Evolutionary conservation across 2,113 vertebrate species (phyloP).

Genomic region (Suncus etruscus): DNA sequence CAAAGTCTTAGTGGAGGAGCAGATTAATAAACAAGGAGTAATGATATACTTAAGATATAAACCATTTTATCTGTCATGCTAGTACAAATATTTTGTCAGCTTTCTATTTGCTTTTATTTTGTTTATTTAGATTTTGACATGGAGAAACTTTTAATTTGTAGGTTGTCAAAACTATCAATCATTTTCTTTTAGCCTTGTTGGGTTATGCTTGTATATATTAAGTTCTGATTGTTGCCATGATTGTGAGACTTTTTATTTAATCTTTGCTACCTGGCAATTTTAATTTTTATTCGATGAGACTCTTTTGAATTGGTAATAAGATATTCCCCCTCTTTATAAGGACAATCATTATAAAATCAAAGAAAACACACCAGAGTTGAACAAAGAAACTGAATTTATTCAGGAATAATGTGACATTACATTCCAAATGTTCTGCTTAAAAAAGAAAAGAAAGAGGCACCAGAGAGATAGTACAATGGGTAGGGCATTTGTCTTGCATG

Average conservation of each 20-base stretch:
- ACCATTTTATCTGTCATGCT: neutral
- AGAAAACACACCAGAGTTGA: constrained; percentile 45
- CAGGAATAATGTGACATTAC: constrained; percentile 10
- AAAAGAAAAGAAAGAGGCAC: neutral
- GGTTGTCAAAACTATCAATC: constrained; percentile 53
- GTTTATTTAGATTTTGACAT: constrained; percentile 51
- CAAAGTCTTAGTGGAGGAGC: neutral
- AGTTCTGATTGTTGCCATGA: constrained; percentile 1
- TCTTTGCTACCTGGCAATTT: constrained; percentile 39
- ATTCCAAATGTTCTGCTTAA: neutral
- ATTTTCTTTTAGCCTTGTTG: constrained; percentile 58
- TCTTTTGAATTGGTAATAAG: constrained; percentile 48
- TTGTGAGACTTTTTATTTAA: neutral
- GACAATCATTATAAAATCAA: constrained; percentile 56
- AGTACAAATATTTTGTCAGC: constrained; percentile 72
- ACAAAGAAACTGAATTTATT: constrained; percentile 33
- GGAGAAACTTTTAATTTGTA: constrained; percentile 62
- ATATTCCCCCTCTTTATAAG: constrained; percentile 40
- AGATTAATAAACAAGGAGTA: constrained; percentile 23
- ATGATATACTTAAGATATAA: constrained; percentile 15
- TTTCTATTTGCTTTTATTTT: constrained; percentile 56
- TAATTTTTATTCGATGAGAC: constrained; percentile 29
- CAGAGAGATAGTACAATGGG: too few species aligned
- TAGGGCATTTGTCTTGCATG: too few species aligned
- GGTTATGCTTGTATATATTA: neutral